phyloP scores from a whole-genome alignment of 2,888 invertebrate genomes.

The Abrostola tripartita region DNA sequence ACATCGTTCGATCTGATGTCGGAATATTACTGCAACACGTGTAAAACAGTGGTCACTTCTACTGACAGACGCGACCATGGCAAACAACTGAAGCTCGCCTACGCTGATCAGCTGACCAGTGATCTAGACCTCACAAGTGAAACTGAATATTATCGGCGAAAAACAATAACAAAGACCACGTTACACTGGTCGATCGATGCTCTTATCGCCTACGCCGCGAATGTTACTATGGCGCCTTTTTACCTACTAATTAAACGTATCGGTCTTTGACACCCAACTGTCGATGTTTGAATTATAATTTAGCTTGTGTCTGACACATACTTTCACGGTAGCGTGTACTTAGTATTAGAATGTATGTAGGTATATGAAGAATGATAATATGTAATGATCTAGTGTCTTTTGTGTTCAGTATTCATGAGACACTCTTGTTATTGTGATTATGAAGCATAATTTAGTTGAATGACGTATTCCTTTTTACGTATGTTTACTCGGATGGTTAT shows the following conservation, averaged over 20 bases:
- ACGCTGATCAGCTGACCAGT: constrained; percentile 66
- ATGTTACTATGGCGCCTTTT: constrained; percentile 75
- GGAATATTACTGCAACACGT: constrained; percentile 13
- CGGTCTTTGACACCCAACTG: constrained; percentile 81
- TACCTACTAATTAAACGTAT: constrained; percentile 82
- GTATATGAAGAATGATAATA: neutral
- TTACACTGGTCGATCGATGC: constrained; percentile 59
- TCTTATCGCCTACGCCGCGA: constrained; percentile 76
- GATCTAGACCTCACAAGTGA: constrained; percentile 60
- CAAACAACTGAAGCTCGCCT: constrained; percentile 72
- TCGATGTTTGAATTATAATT: constrained; percentile 73
- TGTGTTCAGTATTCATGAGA: constrained; percentile 2
- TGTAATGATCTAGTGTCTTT: constrained; percentile 8
- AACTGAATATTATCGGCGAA: constrained; percentile 44
- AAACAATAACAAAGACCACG: constrained; percentile 58
- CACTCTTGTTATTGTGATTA: constrained; percentile 45
- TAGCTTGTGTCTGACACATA: constrained; percentile 62
- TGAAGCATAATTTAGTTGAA: constrained; percentile 59
- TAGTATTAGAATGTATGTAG: constrained; percentile 14
- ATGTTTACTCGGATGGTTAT: constrained; percentile 70
- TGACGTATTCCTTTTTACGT: constrained; percentile 64
- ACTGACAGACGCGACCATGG: constrained; percentile 63
- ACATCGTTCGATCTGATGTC: constrained; percentile 9
- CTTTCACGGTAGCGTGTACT: constrained; percentile 48
- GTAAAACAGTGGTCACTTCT: constrained; percentile 59